A percentile compares a stretch with the other conserved stretches of the same genome.
These are phyloP conservation scores for Napeogenes inachia DNA, from an alignment of 2,888 invertebrate species.

Conservation along the genomic window DNA sequence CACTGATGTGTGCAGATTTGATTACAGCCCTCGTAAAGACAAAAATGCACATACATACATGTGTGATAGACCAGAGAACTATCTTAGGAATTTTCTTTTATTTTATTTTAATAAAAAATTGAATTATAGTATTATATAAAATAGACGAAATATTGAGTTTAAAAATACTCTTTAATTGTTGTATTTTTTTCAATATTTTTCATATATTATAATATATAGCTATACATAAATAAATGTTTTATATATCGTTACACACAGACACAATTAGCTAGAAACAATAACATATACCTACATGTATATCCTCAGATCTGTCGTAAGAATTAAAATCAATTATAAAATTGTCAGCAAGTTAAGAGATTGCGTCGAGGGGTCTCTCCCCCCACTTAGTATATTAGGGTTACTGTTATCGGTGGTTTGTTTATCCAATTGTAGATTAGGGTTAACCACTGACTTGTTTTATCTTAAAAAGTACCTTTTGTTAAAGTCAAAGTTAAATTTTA, in stretches of 20 bases:
- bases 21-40: slow-evolving; percentile 55
- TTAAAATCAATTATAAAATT: slow-evolving; percentile 14
- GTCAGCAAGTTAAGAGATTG: slow-evolving; percentile 8
- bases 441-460: slow-evolving; percentile 9
- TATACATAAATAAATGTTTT: no score
- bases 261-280: no score
- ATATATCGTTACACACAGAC: no score
- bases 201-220: no score
- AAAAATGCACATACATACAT: slow-evolving; percentile 40
- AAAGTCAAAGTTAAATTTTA: slow-evolving; percentile 26
- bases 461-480: background rate
- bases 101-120: no score
- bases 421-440: slow-evolving; percentile 25
- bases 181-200: no score
- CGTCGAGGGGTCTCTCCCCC: slow-evolving; percentile 21
- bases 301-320: background rate
- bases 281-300: background rate
- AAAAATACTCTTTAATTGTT: no score
- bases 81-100: no score
- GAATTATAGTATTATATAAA: no score
- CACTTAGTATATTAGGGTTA: slow-evolving; percentile 29
- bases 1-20: slow-evolving; percentile 68
- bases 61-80: background rate
- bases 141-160: no score
- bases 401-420: slow-evolving; percentile 26